Base-by-base conservation (phyloP, 2,888 invertebrate genomes). In the Pinctada fucata region DNA sequence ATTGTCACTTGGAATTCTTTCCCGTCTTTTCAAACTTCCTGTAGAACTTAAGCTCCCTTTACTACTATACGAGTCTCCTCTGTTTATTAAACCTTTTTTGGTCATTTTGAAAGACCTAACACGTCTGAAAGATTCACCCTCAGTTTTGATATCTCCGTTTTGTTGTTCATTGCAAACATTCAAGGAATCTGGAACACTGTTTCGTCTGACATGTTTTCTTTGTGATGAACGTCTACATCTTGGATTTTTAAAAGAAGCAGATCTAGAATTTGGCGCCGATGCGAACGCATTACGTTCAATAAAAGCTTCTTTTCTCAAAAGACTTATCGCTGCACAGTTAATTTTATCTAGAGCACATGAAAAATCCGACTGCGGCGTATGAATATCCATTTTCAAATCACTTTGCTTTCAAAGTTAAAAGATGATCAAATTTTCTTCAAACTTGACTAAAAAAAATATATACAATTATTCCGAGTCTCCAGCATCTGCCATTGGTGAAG, bases 61-160 rank as follows among this genome's bases (percentile, higher is more conserved):
- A 84, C 97, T 96, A 88, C 97, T 96, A 83, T 98, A 94, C 10
- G 97, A 97, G 93, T 99, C 98, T 0, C 98, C 98, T 72, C 97
- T 94, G 93, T 97, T 97, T 10, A 82, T 74, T 2, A 84, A 76
- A 50, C 97, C 96, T 92, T 96, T 95, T 91, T 96, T 96, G 50
- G 97, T 97, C 89, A 97, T 97, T 90, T 97, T 96, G 93, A 98
- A 98, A 93, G 97, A 98, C 86, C 98, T 94, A 85, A 97, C 95
- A 83, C 97, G 94, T 92, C 81, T 78, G 16, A 87, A 10, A 58
- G 58, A 58, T 10, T 13, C 58, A 6, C 8, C 13, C 8, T 58
- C 13, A 6, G 58, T 10, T 10, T 6, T 13, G 8, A 58, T 10
- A 58, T 6, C 8, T 58, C 58, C 58, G 1, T 10, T 13, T 58